A percentile compares a stretch with the other conserved stretches of the same genome.
Conservation (phyloP, 2,113 vertebrate species). For the Pardalotus punctatus region DNA sequence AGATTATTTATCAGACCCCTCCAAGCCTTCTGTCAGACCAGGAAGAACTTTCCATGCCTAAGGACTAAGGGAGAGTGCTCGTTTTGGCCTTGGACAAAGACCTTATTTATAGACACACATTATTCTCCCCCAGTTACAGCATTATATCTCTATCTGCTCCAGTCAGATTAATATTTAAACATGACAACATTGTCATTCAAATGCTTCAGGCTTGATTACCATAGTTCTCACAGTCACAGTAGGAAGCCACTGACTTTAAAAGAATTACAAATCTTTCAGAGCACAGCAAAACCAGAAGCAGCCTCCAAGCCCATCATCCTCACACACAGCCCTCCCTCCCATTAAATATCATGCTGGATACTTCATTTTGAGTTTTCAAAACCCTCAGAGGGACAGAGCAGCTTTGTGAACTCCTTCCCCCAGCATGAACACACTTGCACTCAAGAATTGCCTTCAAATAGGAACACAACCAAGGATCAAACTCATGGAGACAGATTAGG, state of each 20-base stretch:
- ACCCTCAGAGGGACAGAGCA: neutral
- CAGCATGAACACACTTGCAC: neutral
- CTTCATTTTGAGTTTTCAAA: neutral
- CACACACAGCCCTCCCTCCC: neutral
- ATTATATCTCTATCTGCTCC: neutral
- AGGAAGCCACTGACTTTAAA: neutral
- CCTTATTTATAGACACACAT: neutral
- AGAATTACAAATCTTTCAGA: neutral
- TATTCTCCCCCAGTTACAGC: neutral
- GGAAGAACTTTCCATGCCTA: neutral
- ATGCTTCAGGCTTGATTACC: neutral
- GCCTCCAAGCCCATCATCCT: neutral
- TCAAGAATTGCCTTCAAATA: neutral
- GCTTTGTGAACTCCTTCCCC: neutral
- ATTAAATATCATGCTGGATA: neutral
- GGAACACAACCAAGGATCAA: neutral
- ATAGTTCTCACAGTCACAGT: neutral
- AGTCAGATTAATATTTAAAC: neutral
- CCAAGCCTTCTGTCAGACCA: neutral
- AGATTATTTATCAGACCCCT: neutral
- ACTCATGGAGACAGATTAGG: neutral
- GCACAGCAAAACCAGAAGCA: neutral
- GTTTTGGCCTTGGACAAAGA: neutral
- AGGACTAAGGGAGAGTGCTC: neutral
- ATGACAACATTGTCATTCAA: neutral